Base-by-base conservation (phyloP, 2,888 invertebrate species). In the Mamestra brassicae region DNA sequence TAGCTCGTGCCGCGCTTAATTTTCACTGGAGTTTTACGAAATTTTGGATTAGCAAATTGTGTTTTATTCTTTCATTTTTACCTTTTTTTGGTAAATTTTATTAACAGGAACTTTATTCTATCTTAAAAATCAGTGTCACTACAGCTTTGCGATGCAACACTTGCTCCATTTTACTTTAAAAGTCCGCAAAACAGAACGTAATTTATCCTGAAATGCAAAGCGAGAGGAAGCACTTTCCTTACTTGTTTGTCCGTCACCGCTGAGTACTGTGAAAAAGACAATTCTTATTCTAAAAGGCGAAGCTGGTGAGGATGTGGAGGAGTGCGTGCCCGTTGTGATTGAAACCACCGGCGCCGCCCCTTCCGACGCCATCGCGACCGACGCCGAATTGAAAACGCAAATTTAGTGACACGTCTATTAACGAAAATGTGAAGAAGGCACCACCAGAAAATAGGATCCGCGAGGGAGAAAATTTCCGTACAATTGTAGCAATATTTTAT, bases 231-330 rank as follows among this genome's bases (percentile, higher is more conserved):
- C 91, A 76, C 67, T 85, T 84, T 94, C 95, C 94, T 86, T 90
- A 93, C 87, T 93, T 87, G 63, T 70, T 83, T 80, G 88, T 72
- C 93, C 85, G 74, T 89, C 87, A 90, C 90, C 91, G 90, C 90
- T 90, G 93, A 93, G 92, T 92, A 92, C 93, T 92, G 93, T 90
- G 95, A 95, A 96, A 96, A 96, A 96, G 95, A 96, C 96, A 95
- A 96, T 96, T 96, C 96, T 96, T 96, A 96, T 96, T 96, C 96
- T 94, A 95, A 96, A 96, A 95, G 95, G 94, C 95, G 92, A 89
- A 89, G 91, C 92, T 93, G 94, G 93, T 91, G 94, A 94, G 95
- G 96, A 95, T 95, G 94, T 95, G 95, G 92, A 92, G 92, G 95
- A 94, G 94, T 96, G 96, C 96, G 96, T 96, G 95, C 95, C 91